A percentile compares a stretch with the other conserved stretches of the same genome.
phyloP scores from a whole-genome alignment of 2,888 invertebrate genomes.

The Laothoe populi region DNA sequence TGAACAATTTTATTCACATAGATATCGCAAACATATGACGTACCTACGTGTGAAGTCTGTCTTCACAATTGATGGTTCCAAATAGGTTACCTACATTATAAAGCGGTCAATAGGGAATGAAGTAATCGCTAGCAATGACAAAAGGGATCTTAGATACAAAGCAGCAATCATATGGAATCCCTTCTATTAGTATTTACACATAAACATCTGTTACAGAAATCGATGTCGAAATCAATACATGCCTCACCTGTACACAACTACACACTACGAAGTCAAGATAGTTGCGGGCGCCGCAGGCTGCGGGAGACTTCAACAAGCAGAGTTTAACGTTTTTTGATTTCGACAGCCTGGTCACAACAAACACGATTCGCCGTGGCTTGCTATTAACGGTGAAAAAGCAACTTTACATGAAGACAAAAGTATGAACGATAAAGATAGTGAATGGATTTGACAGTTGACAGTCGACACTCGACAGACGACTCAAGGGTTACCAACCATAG shows the following conservation, averaged over 20 bases:
- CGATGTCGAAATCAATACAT: constrained; percentile 9
- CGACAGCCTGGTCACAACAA: constrained; percentile 5
- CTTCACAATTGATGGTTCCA: neutral
- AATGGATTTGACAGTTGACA: neutral
- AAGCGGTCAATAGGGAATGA: neutral
- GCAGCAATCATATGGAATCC: neutral
- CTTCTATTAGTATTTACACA: neutral
- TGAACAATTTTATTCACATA: neutral
- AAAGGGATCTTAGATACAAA: neutral
- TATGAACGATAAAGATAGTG: neutral
- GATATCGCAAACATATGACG: neutral
- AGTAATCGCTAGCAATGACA: neutral
- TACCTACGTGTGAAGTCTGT: neutral
- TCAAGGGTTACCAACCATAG: neutral
- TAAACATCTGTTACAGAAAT: constrained; percentile 1
- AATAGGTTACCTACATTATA: neutral
- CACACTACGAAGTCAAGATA: neutral
- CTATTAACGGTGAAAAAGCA: constrained; percentile 11
- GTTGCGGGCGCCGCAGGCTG: neutral
- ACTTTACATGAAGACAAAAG: constrained; percentile 2
- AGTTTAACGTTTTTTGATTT: neutral
- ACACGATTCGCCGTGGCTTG: neutral
- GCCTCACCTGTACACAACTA: constrained; percentile 16
- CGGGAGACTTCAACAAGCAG: neutral
- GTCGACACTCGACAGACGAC: neutral